These are phyloP conservation scores for Montipora capitata DNA, from an alignment of 92 coral and sea anemone species.

Conservation along the genomic window DNA sequence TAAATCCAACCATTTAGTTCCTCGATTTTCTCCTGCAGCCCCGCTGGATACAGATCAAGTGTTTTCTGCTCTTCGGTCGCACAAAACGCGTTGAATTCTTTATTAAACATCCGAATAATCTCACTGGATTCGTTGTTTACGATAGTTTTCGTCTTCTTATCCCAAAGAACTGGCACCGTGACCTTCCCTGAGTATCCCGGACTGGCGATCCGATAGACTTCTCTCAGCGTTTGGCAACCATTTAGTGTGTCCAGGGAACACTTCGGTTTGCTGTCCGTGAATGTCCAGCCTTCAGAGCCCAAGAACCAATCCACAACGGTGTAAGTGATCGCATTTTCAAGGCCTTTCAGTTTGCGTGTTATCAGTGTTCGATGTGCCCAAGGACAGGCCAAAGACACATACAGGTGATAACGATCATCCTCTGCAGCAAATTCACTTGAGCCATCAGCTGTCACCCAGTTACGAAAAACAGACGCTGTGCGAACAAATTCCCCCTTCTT, in stretches of 20 bases:
- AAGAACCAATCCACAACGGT: constrained; percentile 84
- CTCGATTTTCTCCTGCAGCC: constrained; percentile 80
- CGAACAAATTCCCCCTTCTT: constrained; percentile 83
- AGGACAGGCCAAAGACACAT: constrained; percentile 89
- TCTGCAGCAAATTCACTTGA: constrained; percentile 91
- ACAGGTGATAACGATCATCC: constrained; percentile 90
- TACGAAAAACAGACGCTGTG: constrained; percentile 60
- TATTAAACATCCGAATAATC: constrained; percentile 91
- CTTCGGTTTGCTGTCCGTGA: constrained; percentile 87
- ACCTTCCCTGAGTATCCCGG: constrained; percentile 79
- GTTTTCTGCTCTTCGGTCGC: constrained; percentile 88
- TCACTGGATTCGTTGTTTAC: constrained; percentile 95
- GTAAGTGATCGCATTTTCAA: constrained; percentile 78
- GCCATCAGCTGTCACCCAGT: constrained; percentile 88
- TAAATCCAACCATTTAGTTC: constrained; percentile 91
- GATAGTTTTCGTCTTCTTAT: constrained; percentile 80
- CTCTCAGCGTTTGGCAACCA: constrained; percentile 79
- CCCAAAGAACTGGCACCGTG: constrained; percentile 91
- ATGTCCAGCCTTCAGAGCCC: constrained; percentile 81
- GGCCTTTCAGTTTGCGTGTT: constrained; percentile 88
- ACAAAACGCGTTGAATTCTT: constrained; percentile 91
- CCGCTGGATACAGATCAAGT: constrained; percentile 84
- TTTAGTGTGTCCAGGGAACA: constrained; percentile 87
- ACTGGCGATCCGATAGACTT: constrained; percentile 77
- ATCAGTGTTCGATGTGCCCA: constrained; percentile 91